These are phyloP conservation scores for Argya squamiceps DNA, from an alignment of 2,797 vertebrate species.

Conservation along the genomic window DNA sequence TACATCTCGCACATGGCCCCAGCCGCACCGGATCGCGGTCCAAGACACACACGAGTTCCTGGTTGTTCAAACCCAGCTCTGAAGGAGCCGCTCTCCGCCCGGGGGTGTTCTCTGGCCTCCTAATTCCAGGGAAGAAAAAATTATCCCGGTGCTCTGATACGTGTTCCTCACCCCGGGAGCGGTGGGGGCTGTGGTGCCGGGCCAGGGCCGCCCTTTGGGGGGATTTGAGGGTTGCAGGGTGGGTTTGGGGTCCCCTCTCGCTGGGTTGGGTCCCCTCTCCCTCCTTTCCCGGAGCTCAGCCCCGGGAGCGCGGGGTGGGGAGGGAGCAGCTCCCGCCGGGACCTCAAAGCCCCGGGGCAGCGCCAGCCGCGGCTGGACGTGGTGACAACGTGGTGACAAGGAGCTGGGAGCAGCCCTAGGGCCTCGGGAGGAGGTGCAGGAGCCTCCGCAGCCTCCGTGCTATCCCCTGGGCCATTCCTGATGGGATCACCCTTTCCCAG, in stretches of 20 bases:
- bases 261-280: no score
- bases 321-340: no score
- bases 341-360: not conserved
- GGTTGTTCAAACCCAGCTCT: not conserved
- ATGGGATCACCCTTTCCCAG: no score
- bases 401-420: not conserved
- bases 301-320: not conserved
- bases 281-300: not conserved
- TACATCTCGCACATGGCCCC: not conserved
- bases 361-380: not conserved
- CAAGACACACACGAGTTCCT: not conserved
- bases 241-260: not conserved
- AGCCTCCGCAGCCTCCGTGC: not conserved
- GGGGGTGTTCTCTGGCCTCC: not conserved
- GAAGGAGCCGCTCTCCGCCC: not conserved
- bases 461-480: no score
- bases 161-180: accelerated
- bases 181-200: accelerated
- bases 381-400: no score
- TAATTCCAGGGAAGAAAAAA: not conserved
- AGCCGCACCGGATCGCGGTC: not conserved
- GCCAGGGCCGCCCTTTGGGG: accelerated
- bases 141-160: accelerated
- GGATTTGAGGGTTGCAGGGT: accelerated
- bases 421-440: not conserved